Evolutionary conservation across 2,888 invertebrate species (phyloP).

Genomic region (Microplitis deprimator): DNA sequence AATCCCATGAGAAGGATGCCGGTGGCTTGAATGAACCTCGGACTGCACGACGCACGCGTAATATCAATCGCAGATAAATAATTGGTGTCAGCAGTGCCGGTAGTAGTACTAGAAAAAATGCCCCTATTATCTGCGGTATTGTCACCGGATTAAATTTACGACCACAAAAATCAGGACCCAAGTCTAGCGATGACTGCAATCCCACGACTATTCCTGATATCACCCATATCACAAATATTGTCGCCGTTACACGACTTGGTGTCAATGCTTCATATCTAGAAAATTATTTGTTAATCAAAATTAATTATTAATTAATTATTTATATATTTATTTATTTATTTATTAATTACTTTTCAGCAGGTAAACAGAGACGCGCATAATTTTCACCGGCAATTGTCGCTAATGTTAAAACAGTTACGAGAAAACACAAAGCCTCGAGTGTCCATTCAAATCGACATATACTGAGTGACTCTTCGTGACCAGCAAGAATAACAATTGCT

Average conservation of each 20-base stretch:
- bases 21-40: slow-evolving; percentile 78
- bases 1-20: slow-evolving; percentile 77
- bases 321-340: slow-evolving; percentile 3
- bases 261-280: slow-evolving; percentile 72
- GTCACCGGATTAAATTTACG: slow-evolving; percentile 74
- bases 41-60: slow-evolving; percentile 73
- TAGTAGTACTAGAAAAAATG: slow-evolving; percentile 75
- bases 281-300: slow-evolving; percentile 4
- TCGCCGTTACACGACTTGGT: slow-evolving; percentile 72
- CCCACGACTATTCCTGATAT: slow-evolving; percentile 75
- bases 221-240: slow-evolving; percentile 75
- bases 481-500: slow-evolving; percentile 80
- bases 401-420: slow-evolving; percentile 77
- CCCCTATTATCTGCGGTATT: slow-evolving; percentile 75
- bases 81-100: slow-evolving; percentile 75
- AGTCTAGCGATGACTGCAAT: slow-evolving; percentile 76
- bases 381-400: slow-evolving; percentile 79
- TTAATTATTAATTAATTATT: background rate
- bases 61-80: slow-evolving; percentile 73
- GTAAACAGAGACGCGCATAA: slow-evolving; percentile 77
- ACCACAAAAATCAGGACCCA: slow-evolving; percentile 81
- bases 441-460: slow-evolving; percentile 81
- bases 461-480: slow-evolving; percentile 73
- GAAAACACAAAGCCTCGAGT: slow-evolving; percentile 78
- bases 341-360: slow-evolving; percentile 69